Evolutionary conservation across 2,113 vertebrate genomes (phyloP).

Genomic region (Lophochroa leadbeateri): DNA sequence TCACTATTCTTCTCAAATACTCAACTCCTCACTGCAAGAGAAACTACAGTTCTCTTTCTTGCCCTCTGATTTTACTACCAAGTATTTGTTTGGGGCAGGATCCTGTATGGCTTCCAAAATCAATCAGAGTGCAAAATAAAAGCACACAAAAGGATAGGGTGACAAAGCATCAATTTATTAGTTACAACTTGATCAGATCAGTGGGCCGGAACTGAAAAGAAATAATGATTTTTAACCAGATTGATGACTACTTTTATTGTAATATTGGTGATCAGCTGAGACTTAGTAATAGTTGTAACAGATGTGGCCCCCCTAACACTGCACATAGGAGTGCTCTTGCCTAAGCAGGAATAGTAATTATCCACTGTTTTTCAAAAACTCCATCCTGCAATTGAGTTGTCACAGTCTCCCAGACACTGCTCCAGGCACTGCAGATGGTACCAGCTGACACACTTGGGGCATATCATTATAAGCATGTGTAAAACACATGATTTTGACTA

Average conservation of each 20-base stretch:
- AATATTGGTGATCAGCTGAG: slow-evolving; percentile 54
- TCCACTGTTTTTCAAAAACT: slow-evolving; percentile 66
- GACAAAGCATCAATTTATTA: neutral
- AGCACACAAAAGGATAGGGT: neutral
- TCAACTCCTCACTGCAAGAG: neutral
- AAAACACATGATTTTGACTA: slow-evolving; percentile 64
- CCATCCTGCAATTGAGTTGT: slow-evolving; percentile 77
- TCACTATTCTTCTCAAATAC: neutral
- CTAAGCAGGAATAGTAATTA: slow-evolving; percentile 68
- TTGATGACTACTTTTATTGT: slow-evolving; percentile 71
- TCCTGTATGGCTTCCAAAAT: neutral
- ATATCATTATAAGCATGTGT: slow-evolving; percentile 68
- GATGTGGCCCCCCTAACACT: slow-evolving; percentile 65
- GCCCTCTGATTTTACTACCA: neutral
- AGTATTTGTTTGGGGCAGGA: neutral
- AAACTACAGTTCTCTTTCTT: neutral
- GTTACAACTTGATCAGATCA: slow-evolving; percentile 2
- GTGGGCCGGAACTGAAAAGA: slow-evolving; percentile 40
- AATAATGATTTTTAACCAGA: slow-evolving; percentile 55
- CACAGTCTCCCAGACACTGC: slow-evolving; percentile 71
- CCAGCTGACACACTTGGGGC: slow-evolving; percentile 59
- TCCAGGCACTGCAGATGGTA: slow-evolving; percentile 78
- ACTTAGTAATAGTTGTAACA: slow-evolving; percentile 68
- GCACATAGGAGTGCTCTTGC: slow-evolving; percentile 24
- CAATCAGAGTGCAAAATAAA: neutral